phyloP scores from a whole-genome alignment of 2,888 invertebrate genomes.

The Cyclophora punctaria region DNA sequence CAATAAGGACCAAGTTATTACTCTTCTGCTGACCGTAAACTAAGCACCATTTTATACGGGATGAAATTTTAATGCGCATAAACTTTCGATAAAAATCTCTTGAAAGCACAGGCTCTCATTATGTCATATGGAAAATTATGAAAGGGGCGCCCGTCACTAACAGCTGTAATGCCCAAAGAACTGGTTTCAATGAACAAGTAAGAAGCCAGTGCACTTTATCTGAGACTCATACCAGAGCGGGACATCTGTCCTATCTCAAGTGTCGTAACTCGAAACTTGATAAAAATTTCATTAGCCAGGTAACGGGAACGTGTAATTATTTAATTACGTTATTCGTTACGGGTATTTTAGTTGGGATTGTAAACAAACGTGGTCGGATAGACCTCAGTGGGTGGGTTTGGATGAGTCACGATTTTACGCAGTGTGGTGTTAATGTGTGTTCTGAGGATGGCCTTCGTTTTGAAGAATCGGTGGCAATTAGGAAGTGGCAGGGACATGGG shows the following conservation, averaged over 20 bases:
- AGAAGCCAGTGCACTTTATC: conserved; percentile 49
- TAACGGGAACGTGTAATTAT: conserved; percentile 24
- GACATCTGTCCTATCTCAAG: conserved; percentile 61
- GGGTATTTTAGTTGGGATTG: conserved; percentile 28
- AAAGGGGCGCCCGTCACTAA: conserved; percentile 18
- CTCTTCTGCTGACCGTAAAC: no score
- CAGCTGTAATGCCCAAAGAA: conserved; percentile 18
- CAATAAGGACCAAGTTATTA: no score
- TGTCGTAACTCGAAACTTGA: conserved; percentile 31
- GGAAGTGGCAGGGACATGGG: conserved; percentile 34
- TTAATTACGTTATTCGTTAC: conserved; percentile 33
- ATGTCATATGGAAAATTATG: conserved; percentile 31
- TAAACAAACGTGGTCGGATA: conserved; percentile 30
- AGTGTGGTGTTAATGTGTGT: conserved; percentile 21
- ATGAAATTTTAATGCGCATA: conserved; percentile 23
- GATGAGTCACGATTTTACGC: conserved; percentile 15
- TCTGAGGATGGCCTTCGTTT: neutral
- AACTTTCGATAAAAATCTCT: conserved; percentile 31
- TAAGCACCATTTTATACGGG: no score
- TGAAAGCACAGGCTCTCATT: conserved; percentile 34
- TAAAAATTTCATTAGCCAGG: conserved; percentile 1
- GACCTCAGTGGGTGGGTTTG: conserved; percentile 22
- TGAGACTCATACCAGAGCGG: conserved; percentile 33
- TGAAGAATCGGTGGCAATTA: conserved; percentile 43
- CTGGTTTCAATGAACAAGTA: conserved; percentile 29